Conservation (phyloP, 2,797 vertebrate species). For the Tadarida brasiliensis region DNA sequence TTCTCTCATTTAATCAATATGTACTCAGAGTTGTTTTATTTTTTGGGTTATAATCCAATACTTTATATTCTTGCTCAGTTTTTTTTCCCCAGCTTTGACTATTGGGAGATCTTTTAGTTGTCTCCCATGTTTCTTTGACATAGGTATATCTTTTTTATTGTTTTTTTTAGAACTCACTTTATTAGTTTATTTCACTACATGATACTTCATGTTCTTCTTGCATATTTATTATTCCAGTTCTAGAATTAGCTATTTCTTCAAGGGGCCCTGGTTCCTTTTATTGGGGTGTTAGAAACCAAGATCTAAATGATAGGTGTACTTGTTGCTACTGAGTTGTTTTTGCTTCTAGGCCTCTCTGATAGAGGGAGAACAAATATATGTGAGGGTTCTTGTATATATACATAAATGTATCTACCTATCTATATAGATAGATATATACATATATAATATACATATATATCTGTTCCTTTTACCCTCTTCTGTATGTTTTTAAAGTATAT, state of each 20-base stretch:
- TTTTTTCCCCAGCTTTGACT: background rate
- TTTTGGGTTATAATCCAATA: background rate
- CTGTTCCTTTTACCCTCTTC: background rate
- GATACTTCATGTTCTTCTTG: background rate
- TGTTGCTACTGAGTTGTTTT: background rate
- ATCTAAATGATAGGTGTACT: background rate
- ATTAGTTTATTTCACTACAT: background rate
- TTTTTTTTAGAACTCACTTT: background rate
- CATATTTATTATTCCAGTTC: background rate
- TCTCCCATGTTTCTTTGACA: background rate
- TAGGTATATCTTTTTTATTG: background rate
- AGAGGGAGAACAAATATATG: background rate
- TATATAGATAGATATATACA: background rate
- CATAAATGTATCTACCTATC: no score
- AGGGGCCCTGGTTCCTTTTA: background rate
- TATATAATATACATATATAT: background rate
- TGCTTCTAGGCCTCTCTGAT: background rate
- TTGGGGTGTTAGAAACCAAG: background rate
- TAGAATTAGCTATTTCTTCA: background rate
- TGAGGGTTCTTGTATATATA: background rate
- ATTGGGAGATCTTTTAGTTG: background rate
- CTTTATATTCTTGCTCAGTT: background rate
- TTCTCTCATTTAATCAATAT: background rate
- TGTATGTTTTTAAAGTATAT: background rate
- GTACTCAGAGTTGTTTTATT: background rate